Conservation (phyloP, 2,113 vertebrate genomes). For the Lophura nycthemera region DNA sequence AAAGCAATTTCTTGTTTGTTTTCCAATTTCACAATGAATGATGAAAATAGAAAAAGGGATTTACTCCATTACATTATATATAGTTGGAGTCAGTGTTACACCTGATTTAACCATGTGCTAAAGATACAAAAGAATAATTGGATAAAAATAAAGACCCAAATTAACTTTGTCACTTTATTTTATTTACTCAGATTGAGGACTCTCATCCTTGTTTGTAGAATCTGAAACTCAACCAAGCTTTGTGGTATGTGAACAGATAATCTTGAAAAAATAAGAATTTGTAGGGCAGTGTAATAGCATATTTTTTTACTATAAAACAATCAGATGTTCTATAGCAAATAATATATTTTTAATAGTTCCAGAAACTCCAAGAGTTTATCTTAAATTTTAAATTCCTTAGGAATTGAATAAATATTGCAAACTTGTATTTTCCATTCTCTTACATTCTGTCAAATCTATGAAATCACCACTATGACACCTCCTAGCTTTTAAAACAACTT, state of each 20-base stretch:
- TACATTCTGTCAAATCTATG: background rate
- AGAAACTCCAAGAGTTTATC: background rate
- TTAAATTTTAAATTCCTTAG: background rate
- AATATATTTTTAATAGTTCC: background rate
- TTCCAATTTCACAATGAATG: background rate
- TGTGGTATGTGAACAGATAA: background rate
- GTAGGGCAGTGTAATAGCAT: background rate
- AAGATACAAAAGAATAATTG: background rate
- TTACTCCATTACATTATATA: background rate
- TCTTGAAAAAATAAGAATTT: background rate
- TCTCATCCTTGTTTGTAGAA: background rate
- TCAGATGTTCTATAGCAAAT: background rate
- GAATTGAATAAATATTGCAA: background rate
- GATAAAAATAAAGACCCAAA: background rate
- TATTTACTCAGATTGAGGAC: background rate
- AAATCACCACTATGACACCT: background rate
- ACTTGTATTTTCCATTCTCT: background rate
- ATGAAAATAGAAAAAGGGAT: background rate
- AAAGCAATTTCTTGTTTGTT: background rate
- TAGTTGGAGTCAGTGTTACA: background rate
- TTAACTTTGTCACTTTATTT: background rate
- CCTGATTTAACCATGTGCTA: background rate
- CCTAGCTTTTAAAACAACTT: background rate
- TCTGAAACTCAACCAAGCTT: background rate
- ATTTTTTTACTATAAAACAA: background rate